Evolutionary conservation across 2,797 vertebrate genomes (phyloP).

Genomic region (Ctenosaura bakeri): DNA sequence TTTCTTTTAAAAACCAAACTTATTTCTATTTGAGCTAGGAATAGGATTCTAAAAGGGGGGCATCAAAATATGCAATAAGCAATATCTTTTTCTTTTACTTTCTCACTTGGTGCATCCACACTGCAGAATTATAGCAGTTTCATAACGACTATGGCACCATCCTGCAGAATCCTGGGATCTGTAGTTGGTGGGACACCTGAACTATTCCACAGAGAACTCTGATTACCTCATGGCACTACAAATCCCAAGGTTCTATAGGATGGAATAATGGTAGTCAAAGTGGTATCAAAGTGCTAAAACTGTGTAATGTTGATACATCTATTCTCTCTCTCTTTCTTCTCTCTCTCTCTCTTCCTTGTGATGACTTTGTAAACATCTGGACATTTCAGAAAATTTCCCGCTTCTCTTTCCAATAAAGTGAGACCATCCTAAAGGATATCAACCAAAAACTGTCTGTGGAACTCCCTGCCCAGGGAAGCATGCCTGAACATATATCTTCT

Average conservation of each 20-base stretch:
- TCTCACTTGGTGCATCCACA: too few species aligned
- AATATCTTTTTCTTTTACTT: background rate
- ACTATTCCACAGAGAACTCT: too few species aligned
- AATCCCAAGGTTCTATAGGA: too few species aligned
- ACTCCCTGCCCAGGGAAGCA: background rate
- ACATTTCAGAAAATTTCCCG: background rate
- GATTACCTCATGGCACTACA: too few species aligned
- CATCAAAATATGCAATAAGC: background rate
- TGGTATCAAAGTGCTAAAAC: too few species aligned
- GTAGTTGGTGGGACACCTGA: too few species aligned
- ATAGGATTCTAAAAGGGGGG: background rate
- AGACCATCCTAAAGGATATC: background rate
- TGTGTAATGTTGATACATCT: too few species aligned
- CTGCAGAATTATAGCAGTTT: too few species aligned
- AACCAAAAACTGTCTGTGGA: background rate
- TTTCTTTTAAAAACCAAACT: background rate
- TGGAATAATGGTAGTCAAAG: too few species aligned
- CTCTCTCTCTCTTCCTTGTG: background rate
- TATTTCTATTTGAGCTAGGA: background rate
- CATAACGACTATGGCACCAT: too few species aligned
- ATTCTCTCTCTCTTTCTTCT: background rate
- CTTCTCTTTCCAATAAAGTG: background rate
- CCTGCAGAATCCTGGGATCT: too few species aligned
- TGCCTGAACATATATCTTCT: background rate
- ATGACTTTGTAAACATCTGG: constrained; percentile 9